phyloP scores from a whole-genome alignment of 1,140 invertebrate genomes.

The Paramacrobiotus metropolitanus region DNA sequence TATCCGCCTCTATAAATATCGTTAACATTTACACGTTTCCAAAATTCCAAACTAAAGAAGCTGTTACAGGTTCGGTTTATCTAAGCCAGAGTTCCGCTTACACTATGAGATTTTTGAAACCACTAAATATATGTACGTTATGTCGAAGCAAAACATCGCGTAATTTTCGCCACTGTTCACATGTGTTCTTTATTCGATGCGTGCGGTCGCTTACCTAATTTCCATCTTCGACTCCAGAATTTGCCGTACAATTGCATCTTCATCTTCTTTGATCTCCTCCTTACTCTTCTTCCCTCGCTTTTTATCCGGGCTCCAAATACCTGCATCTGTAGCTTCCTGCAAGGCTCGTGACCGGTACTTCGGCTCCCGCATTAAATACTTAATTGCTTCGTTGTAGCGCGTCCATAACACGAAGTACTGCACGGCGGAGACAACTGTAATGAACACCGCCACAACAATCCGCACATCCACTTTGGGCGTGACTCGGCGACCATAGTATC shows the following conservation, averaged over 20 bases:
- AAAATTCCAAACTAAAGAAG: no score
- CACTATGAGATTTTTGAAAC: no score
- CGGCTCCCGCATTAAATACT: constrained; percentile 56
- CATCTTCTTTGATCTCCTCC: constrained; percentile 47
- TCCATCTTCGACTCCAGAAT: constrained; percentile 73
- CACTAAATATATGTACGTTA: no score
- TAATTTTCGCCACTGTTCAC: no score
- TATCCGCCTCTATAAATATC: constrained; percentile 72
- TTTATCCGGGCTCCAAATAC: constrained; percentile 26
- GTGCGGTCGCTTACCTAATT: no score
- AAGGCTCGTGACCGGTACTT: constrained; percentile 59
- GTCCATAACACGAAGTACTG: constrained; percentile 29
- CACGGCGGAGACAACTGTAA: constrained; percentile 55
- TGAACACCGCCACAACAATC: constrained; percentile 53
- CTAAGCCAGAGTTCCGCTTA: no score
- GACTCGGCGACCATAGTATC: constrained; percentile 56
- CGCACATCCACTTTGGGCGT: constrained; percentile 71
- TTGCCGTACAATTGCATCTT: constrained; percentile 48
- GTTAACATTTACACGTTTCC: no score
- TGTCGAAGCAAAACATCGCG: no score
- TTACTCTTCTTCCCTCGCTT: constrained; percentile 25
- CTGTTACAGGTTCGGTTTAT: no score
- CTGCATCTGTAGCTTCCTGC: constrained; percentile 51
- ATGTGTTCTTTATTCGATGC: no score
- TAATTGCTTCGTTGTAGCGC: constrained; percentile 52